A percentile compares a stretch with the other conserved stretches of the same genome.
Evolutionary conservation across 2,113 vertebrate genomes (phyloP).

Genomic region (Cynocephalus volans): DNA sequence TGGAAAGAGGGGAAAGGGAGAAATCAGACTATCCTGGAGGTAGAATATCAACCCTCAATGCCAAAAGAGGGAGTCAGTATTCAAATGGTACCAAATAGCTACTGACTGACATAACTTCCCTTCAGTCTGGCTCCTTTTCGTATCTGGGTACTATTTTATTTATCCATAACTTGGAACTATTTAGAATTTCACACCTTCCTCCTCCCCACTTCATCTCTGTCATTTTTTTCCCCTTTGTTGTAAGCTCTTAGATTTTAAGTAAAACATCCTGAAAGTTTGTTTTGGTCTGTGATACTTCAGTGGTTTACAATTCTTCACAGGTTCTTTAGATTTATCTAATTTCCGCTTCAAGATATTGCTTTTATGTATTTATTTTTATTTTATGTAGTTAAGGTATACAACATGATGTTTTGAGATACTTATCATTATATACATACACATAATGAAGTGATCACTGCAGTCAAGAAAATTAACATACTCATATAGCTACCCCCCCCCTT

Average conservation of each 20-base stretch:
- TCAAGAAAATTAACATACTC: not conserved
- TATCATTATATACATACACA: not conserved
- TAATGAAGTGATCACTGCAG: not conserved
- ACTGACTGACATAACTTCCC: rapidly evolving
- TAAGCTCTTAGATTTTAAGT: not conserved
- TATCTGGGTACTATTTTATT: not conserved
- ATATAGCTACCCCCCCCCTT: too few species aligned
- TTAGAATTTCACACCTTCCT: not conserved
- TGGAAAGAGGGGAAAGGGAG: not conserved
- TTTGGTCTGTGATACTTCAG: not conserved
- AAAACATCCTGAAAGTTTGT: not conserved
- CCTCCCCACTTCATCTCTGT: not conserved
- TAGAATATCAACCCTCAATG: too few species aligned
- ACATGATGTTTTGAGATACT: not conserved
- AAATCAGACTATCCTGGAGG: rapidly evolving
- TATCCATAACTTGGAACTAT: not conserved
- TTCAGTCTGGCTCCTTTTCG: not conserved
- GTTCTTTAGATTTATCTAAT: constrained; percentile 2
- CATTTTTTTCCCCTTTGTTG: not conserved
- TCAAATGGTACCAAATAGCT: too few species aligned
- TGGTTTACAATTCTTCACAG: not conserved
- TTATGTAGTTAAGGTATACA: not conserved
- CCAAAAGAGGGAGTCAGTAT: not conserved
- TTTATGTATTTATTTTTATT: not conserved
- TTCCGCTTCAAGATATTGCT: not conserved